A percentile compares a stretch with the other conserved stretches of the same genome.
These are phyloP conservation scores for Babylonia areolata DNA, from an alignment of 1,140 invertebrate genomes.

Conservation along the genomic window DNA sequence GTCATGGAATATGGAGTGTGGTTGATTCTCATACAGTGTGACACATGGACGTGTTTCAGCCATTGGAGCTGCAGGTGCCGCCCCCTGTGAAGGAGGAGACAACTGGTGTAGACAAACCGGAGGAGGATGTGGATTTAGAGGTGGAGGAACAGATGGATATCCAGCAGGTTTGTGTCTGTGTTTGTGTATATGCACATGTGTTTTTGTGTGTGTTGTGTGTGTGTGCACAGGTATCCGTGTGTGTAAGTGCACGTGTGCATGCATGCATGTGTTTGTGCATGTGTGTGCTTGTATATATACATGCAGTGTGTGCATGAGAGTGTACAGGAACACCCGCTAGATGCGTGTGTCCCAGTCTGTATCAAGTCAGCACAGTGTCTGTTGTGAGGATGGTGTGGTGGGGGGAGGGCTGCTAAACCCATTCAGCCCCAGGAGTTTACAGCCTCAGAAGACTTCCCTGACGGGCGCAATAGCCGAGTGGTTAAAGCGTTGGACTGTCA, in stretches of 20 bases:
- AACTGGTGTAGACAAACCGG: neutral
- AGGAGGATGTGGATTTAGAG: slow-evolving; percentile 19
- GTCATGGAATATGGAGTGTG: no score
- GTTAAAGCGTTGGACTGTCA: no score
- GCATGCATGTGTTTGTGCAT: slow-evolving; percentile 1
- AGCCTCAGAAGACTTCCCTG: no score
- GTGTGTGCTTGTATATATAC: slow-evolving; percentile 7
- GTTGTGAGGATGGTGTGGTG: no score
- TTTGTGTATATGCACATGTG: slow-evolving; percentile 22
- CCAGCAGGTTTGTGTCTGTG: slow-evolving; percentile 25
- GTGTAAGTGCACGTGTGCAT: neutral
- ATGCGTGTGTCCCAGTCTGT: neutral
- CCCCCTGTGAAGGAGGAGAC: slow-evolving; percentile 33
- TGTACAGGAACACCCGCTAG: no score
- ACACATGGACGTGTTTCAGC: no score
- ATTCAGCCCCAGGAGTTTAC: no score
- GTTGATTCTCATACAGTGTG: neutral
- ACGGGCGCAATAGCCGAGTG: no score
- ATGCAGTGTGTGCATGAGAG: no score
- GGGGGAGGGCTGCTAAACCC: no score
- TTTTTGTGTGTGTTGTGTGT: slow-evolving; percentile 11
- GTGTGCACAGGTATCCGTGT: no score
- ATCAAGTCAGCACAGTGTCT: no score
- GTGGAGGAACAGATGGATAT: slow-evolving; percentile 14
- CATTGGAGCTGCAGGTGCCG: slow-evolving; percentile 1